Conservation (phyloP, 2,113 vertebrate species). For the Ceyx cyanopectus region DNA sequence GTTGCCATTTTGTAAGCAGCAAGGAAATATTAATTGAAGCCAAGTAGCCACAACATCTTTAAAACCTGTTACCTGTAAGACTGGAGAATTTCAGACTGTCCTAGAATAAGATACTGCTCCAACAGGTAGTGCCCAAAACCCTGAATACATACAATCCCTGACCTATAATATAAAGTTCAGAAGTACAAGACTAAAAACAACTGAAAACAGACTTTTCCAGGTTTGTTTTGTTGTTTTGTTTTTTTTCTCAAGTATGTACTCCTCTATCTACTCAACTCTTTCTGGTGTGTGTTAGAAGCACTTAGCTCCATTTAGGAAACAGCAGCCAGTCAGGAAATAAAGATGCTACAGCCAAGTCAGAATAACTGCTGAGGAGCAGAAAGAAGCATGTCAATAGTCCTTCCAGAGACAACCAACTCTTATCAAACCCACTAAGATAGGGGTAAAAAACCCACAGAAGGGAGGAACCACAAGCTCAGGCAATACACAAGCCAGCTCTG, state of each 20-base stretch:
- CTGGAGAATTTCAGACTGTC: background rate
- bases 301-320: too few species aligned
- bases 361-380: background rate
- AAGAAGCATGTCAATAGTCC: accelerated
- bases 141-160: background rate
- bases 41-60: background rate
- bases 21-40: background rate
- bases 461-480: background rate
- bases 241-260: background rate
- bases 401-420: background rate
- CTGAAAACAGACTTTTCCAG: background rate
- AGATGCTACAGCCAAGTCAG: too few species aligned
- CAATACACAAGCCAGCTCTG: background rate
- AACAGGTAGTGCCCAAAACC: background rate
- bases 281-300: too few species aligned
- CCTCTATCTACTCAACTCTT: background rate
- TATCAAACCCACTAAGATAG: background rate
- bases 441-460: background rate
- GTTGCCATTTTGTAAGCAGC: background rate
- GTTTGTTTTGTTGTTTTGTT: background rate
- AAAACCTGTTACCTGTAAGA: background rate
- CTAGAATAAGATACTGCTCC: background rate
- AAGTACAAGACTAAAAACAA: background rate
- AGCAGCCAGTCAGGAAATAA: too few species aligned
- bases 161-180: background rate